Percentiles rank a stretch among this genome's conserved stretches.
phyloP scores from a whole-genome alignment of 2,888 invertebrate species.

The Alsophila aescularia region DNA sequence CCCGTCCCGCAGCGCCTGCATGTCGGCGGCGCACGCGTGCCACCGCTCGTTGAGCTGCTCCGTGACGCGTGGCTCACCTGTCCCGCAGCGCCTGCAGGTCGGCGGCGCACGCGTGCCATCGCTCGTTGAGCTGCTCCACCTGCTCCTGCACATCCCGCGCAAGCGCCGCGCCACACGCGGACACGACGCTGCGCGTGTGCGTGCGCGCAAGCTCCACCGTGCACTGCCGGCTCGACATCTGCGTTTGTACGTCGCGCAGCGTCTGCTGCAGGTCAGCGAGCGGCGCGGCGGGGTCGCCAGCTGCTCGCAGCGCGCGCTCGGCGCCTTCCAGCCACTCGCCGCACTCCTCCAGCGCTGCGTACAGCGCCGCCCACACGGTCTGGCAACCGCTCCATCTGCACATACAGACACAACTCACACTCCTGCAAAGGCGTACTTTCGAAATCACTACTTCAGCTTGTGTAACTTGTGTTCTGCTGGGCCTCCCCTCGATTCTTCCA shows the following conservation, averaged over 20 bases:
- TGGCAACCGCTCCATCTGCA: conserved; percentile 20
- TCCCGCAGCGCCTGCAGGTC: conserved; percentile 40
- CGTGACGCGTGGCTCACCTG: too few relatives aligned
- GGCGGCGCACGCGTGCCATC: conserved; percentile 65
- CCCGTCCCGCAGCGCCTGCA: conserved; percentile 30
- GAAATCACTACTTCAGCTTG: too few relatives aligned
- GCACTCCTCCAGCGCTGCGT: conserved; percentile 84
- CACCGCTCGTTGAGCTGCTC: conserved; percentile 77
- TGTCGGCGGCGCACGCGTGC: conserved; percentile 64
- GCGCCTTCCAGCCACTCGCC: conserved; percentile 85
- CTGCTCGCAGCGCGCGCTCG: conserved; percentile 65
- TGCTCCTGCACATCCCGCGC: conserved; percentile 83
- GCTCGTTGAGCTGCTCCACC: conserved; percentile 79
- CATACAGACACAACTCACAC: too few relatives aligned
- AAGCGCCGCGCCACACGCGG: conserved; percentile 82
- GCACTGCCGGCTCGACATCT: conserved; percentile 41
- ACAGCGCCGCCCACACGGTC: conserved; percentile 84
- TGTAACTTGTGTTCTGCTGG: too few relatives aligned
- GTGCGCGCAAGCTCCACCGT: conserved; percentile 43
- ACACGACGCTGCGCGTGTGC: too few relatives aligned
- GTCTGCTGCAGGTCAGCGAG: conserved; percentile 51
- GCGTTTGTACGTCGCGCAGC: conserved; percentile 44
- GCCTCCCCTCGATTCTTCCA: too few relatives aligned
- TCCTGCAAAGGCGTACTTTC: too few relatives aligned
- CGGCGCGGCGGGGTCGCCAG: conserved; percentile 27